phyloP scores from a whole-genome alignment of 1,140 invertebrate genomes.

The Phocides pigmalion region DNA sequence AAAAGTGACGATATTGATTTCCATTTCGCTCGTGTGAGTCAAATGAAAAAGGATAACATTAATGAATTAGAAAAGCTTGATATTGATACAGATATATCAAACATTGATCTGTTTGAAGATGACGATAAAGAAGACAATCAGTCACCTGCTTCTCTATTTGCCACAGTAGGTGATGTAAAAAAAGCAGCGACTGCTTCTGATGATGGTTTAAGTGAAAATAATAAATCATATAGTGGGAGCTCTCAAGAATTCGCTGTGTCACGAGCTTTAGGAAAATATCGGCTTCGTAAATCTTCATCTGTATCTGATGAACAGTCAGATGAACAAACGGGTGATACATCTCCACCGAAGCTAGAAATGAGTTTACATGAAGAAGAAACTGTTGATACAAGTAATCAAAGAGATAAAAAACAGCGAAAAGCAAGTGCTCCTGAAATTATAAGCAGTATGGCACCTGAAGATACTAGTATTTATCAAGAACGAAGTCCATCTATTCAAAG shows the following conservation, averaged over 20 bases:
- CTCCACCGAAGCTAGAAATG: conserved; percentile 78
- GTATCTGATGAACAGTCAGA: conserved; percentile 88
- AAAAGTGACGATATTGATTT: conserved; percentile 80
- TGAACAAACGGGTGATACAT: conserved; percentile 84
- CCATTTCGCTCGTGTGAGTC: conserved; percentile 79
- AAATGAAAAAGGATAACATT: conserved; percentile 79
- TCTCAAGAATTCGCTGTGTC: conserved; percentile 93
- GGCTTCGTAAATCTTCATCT: conserved; percentile 89
- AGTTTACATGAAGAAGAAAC: conserved; percentile 64
- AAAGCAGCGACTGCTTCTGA: conserved; percentile 84
- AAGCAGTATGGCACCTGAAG: conserved; percentile 67
- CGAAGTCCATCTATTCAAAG: conserved; percentile 87
- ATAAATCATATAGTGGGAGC: conserved; percentile 78
- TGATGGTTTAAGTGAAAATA: conserved; percentile 85
- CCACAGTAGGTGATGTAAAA: conserved; percentile 89
- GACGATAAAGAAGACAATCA: conserved; percentile 86
- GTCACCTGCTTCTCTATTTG: conserved; percentile 87
- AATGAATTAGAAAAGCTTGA: conserved; percentile 80
- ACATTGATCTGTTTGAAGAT: conserved; percentile 85
- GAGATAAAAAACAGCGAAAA: conserved; percentile 66
- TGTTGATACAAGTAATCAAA: conserved; percentile 54
- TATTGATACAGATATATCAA: conserved; percentile 84
- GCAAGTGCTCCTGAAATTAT: conserved; percentile 75
- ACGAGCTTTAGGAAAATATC: conserved; percentile 91
- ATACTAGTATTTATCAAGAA: conserved; percentile 82